Evolutionary conservation across 1,140 invertebrate genomes (phyloP).

Genomic region (Micrasema minimum): DNA sequence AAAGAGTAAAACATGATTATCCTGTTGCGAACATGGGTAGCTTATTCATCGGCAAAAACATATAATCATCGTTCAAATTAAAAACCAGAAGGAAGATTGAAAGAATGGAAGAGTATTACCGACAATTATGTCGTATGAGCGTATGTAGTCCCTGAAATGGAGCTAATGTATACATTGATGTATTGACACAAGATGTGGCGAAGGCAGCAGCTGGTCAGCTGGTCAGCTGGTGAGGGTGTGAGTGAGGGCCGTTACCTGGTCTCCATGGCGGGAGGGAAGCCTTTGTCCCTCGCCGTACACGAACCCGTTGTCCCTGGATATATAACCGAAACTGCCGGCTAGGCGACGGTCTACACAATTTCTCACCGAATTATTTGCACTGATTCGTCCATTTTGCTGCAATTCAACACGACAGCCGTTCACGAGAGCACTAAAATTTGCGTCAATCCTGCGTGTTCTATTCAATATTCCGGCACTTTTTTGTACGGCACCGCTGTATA

Average conservation of each 20-base stretch:
- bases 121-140: too few species aligned
- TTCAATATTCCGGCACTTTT: constrained; percentile 46
- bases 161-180: too few species aligned
- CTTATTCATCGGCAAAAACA: too few species aligned
- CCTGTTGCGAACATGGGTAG: too few species aligned
- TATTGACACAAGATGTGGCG: too few species aligned
- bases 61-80: too few species aligned
- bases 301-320: constrained; percentile 36
- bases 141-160: too few species aligned
- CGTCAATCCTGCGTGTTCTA: constrained; percentile 39
- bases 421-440: constrained; percentile 42
- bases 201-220: too few species aligned
- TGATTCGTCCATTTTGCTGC: constrained; percentile 46
- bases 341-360: constrained; percentile 40
- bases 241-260: constrained; percentile 48
- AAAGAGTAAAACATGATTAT: too few species aligned
- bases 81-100: too few species aligned
- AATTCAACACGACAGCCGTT: constrained; percentile 44
- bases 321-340: constrained; percentile 37
- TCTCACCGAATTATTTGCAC: constrained; percentile 47
- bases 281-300: constrained; percentile 37
- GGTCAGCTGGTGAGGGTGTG: too few species aligned
- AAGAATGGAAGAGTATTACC: too few species aligned
- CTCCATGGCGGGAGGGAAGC: constrained; percentile 51
- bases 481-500: constrained; percentile 46